Evolutionary conservation across 2,113 vertebrate genomes (phyloP).

Genomic region (Protobothrops mucrosquamatus): DNA sequence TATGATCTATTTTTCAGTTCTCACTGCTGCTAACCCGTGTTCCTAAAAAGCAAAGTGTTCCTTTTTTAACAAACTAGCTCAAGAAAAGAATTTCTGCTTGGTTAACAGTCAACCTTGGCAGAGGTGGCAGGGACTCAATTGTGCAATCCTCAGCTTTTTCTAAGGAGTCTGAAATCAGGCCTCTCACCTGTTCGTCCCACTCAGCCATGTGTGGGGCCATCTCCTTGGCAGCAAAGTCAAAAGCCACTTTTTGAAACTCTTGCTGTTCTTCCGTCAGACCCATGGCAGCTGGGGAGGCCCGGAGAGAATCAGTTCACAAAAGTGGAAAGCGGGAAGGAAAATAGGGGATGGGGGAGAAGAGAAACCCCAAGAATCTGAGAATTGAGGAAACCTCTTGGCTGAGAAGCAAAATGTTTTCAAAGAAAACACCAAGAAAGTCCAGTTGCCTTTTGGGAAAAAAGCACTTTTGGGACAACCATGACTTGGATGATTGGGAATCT

Average conservation of each 20-base stretch:
- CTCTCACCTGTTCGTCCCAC: slow-evolving; percentile 90
- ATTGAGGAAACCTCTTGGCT: background rate
- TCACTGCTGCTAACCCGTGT: background rate
- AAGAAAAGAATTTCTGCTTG: background rate
- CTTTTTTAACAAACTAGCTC: background rate
- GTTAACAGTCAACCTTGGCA: background rate
- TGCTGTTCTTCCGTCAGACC: slow-evolving; percentile 94
- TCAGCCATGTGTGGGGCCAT: slow-evolving; percentile 94
- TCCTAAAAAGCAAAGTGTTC: background rate
- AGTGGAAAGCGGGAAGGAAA: background rate
- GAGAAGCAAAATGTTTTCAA: background rate
- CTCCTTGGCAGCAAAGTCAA: slow-evolving; percentile 92
- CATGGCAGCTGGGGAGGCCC: slow-evolving; percentile 71
- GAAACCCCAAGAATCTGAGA: background rate
- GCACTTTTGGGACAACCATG: background rate
- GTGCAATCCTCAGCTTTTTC: background rate
- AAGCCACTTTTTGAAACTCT: slow-evolving; percentile 94
- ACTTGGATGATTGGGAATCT: background rate
- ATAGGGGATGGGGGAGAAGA: background rate
- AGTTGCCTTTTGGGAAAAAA: background rate
- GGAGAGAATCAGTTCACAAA: fast-evolving
- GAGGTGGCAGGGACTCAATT: too few relatives aligned
- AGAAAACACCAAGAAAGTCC: background rate
- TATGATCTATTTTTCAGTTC: background rate
- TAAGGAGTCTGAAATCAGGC: background rate